These are phyloP conservation scores for Conus betulinus DNA, from an alignment of 1,140 invertebrate genomes.

Conservation along the genomic window DNA sequence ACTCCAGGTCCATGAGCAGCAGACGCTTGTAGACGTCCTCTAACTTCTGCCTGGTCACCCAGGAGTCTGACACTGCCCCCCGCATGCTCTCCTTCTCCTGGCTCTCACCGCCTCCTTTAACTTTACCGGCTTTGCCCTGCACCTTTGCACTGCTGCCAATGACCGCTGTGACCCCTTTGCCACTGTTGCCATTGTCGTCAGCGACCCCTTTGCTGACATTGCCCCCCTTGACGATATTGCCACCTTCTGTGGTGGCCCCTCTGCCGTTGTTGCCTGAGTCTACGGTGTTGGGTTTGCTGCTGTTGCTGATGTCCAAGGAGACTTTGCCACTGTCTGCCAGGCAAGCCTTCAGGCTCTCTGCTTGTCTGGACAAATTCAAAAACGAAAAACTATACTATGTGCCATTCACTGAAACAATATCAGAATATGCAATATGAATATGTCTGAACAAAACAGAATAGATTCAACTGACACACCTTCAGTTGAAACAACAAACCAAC, in stretches of 20 bases:
- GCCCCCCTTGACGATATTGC: background rate
- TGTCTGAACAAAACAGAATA: no score
- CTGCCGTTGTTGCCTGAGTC: background rate
- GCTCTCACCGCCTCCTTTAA: background rate
- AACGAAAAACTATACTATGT: conserved; percentile 7
- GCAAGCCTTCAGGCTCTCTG: conserved; percentile 68
- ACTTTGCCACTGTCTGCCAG: conserved; percentile 54
- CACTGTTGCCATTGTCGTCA: background rate
- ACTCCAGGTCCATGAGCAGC: conserved; percentile 87
- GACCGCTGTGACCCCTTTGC: background rate
- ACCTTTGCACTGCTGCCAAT: background rate
- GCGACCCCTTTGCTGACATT: background rate
- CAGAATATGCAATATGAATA: no score
- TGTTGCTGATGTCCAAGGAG: background rate
- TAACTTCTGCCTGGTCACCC: conserved; percentile 77
- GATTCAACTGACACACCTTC: no score
- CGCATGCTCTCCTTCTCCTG: conserved; percentile 29
- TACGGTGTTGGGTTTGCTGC: background rate
- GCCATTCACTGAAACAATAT: no score
- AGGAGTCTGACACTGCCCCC: conserved; percentile 68
- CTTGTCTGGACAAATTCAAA: conserved; percentile 66
- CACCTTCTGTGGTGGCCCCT: background rate
- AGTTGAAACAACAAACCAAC: no score
- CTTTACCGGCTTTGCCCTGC: background rate
- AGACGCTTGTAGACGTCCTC: conserved; percentile 87